Percentiles rank a stretch among this genome's conserved stretches.
phyloP scores from a whole-genome alignment of 2,797 vertebrate genomes.

The Neosilurus hyrtlii region DNA sequence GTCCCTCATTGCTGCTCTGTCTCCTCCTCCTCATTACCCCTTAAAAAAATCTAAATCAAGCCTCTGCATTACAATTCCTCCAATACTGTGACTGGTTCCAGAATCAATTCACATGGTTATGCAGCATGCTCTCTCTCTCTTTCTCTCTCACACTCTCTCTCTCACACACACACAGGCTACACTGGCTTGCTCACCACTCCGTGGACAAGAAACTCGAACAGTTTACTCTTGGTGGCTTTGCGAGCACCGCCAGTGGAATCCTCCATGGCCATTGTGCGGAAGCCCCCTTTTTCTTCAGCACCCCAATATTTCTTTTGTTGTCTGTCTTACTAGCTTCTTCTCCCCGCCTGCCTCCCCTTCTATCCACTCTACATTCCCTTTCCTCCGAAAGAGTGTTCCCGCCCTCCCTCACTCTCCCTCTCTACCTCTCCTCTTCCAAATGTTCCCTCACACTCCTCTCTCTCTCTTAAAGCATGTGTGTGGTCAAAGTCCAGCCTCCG shows the following conservation, averaged over 20 bases:
- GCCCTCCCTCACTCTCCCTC: conserved; percentile 69
- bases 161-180: conserved; percentile 1
- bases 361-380: conserved; percentile 51
- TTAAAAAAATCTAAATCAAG: conserved; percentile 10
- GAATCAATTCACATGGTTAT: conserved; percentile 18
- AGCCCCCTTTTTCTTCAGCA: conserved; percentile 7
- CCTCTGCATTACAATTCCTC: conserved; percentile 7
- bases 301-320: conserved; percentile 47
- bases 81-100: background rate
- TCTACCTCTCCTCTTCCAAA: conserved; percentile 53
- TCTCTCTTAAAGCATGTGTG: conserved; percentile 46
- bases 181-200: conserved; percentile 60
- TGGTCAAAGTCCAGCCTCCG: conserved; percentile 74
- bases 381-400: conserved; percentile 60
- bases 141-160: background rate
- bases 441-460: conserved; percentile 26
- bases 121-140: conserved; percentile 5
- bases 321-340: conserved; percentile 53
- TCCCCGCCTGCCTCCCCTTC: conserved; percentile 37
- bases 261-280: conserved; percentile 77
- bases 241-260: conserved; percentile 84
- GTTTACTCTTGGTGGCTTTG: conserved; percentile 91
- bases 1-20: background rate
- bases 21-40: background rate
- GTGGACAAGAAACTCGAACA: conserved; percentile 92